phyloP scores from a whole-genome alignment of 2,113 vertebrate genomes.

The Ctenodactylus gundi region DNA sequence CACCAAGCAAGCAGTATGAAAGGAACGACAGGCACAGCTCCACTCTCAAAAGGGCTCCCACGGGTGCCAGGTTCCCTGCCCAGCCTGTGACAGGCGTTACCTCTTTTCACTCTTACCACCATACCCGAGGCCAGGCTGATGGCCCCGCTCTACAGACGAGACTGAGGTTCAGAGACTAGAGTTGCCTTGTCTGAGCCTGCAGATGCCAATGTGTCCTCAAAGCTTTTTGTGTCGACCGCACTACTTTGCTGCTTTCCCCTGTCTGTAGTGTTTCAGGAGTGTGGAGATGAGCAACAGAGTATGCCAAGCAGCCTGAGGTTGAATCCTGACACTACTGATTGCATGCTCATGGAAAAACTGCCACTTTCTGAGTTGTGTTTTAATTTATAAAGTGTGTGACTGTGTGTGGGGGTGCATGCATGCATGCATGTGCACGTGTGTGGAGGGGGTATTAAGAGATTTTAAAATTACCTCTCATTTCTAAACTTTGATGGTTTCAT shows the following conservation, averaged over 20 bases:
- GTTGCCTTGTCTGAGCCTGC: not conserved
- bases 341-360: constrained; percentile 7
- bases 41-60: not conserved
- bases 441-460: not conserved
- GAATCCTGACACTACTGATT: not conserved
- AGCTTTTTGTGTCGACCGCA: not conserved
- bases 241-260: too few species aligned
- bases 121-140: too few species aligned
- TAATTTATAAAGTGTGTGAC: not conserved
- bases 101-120: not conserved
- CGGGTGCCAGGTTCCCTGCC: not conserved
- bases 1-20: not conserved
- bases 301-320: not conserved
- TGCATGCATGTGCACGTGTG: not conserved
- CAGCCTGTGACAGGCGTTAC: not conserved
- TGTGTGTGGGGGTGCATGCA: not conserved
- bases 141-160: not conserved
- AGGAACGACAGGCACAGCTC: not conserved
- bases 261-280: not conserved
- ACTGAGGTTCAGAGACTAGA: not conserved
- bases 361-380: not conserved
- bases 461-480: constrained; percentile 22
- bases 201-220: not conserved
- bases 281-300: not conserved
- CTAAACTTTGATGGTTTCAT: not conserved